phyloP scores from a whole-genome alignment of 2,797 vertebrate species.

The Enteromius radiatus region DNA sequence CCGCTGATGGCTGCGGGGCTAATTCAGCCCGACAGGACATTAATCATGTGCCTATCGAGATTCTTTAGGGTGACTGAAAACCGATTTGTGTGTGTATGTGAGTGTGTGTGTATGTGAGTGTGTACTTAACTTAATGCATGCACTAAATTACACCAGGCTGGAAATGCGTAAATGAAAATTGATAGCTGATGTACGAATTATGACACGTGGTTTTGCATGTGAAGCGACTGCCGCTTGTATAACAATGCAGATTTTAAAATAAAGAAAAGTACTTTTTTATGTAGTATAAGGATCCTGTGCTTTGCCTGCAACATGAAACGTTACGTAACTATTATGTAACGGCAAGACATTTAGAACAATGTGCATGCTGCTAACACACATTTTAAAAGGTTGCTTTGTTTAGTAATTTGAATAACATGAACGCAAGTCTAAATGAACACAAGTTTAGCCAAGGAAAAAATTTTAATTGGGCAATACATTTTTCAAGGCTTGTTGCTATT shows the following conservation, averaged over 20 bases:
- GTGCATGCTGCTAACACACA: background rate
- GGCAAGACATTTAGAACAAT: background rate
- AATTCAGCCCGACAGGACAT: slow-evolving; percentile 79
- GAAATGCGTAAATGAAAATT: slow-evolving; percentile 43
- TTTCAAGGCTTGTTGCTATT: slow-evolving; percentile 34
- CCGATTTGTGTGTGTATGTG: slow-evolving; percentile 42
- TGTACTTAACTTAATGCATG: slow-evolving; percentile 36
- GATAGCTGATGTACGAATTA: slow-evolving; percentile 47
- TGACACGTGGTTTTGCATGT: slow-evolving; percentile 46
- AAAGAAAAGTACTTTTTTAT: slow-evolving; percentile 1
- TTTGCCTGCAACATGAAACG: slow-evolving; percentile 1
- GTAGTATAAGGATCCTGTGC: background rate
- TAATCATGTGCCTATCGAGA: slow-evolving; percentile 77
- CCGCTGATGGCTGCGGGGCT: slow-evolving; percentile 67
- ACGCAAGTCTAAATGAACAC: slow-evolving; percentile 4
- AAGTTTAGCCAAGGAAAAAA: slow-evolving; percentile 6
- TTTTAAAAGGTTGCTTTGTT: slow-evolving; percentile 9
- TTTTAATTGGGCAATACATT: slow-evolving; percentile 21
- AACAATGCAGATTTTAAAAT: slow-evolving; percentile 16
- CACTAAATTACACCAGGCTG: slow-evolving; percentile 40
- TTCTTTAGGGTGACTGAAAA: slow-evolving; percentile 68
- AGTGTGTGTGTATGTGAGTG: slow-evolving; percentile 14
- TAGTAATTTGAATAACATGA: slow-evolving; percentile 20
- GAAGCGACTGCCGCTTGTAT: slow-evolving; percentile 29
- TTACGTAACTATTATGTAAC: slow-evolving; percentile 27